phyloP scores from a whole-genome alignment of 1,140 invertebrate genomes.

The Diachasma alloeum region DNA sequence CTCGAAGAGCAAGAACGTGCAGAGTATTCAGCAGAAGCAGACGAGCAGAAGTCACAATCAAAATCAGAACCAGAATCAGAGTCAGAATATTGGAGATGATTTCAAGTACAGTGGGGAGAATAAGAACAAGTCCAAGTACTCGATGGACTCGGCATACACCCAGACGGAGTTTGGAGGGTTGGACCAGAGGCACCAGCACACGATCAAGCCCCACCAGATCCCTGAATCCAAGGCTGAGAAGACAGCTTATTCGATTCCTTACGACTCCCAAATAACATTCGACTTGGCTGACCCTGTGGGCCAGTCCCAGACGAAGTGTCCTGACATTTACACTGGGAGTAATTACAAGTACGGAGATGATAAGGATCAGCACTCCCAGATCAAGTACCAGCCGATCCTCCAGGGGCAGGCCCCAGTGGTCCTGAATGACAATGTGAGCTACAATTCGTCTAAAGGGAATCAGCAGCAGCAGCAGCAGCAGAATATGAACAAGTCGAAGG shows the following conservation, averaged over 20 bases:
- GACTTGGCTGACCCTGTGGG: conserved; percentile 40
- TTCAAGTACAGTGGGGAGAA: conserved; percentile 52
- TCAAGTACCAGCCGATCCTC: conserved; percentile 45
- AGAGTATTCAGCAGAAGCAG: conserved; percentile 37
- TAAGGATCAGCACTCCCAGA: conserved; percentile 46
- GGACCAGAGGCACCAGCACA: conserved; percentile 42
- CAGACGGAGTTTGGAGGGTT: conserved; percentile 49
- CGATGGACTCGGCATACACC: conserved; percentile 54
- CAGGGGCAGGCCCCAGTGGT: conserved; percentile 38
- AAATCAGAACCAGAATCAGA: conserved; percentile 34
- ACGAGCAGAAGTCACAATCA: conserved; percentile 36
- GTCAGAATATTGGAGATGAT: conserved; percentile 36
- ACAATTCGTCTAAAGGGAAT: conserved; percentile 31
- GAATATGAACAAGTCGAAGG: conserved; percentile 30
- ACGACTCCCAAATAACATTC: conserved; percentile 53
- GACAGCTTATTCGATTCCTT: conserved; percentile 43
- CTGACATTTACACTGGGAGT: conserved; percentile 51
- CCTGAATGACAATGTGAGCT: conserved; percentile 37
- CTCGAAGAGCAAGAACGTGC: conserved; percentile 46
- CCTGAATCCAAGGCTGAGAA: conserved; percentile 53
- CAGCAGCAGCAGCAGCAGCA: conserved; percentile 44
- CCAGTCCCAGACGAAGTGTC: conserved; percentile 45
- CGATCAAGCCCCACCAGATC: conserved; percentile 39
- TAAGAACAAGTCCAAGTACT: conserved; percentile 56
- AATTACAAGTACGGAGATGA: conserved; percentile 55